phyloP scores from a whole-genome alignment of 2,113 vertebrate species.

The Ivindomyrus marchei region DNA sequence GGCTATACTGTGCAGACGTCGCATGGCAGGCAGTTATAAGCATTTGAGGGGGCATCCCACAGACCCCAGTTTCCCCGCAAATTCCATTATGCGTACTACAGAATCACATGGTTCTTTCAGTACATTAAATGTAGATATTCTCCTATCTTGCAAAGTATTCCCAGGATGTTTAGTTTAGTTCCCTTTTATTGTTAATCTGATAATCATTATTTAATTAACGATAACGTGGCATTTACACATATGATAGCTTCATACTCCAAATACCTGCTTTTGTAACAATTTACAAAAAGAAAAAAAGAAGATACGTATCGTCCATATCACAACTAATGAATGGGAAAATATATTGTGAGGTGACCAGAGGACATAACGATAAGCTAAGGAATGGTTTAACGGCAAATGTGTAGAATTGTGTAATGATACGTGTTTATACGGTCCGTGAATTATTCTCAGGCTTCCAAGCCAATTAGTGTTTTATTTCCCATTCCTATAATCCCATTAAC shows the following conservation, averaged over 20 bases:
- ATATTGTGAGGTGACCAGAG: neutral
- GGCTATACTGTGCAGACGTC: neutral
- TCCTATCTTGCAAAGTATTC: neutral
- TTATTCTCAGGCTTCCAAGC: conserved; percentile 1
- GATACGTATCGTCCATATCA: neutral
- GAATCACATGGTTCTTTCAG: neutral
- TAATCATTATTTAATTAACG: neutral
- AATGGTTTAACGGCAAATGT: neutral
- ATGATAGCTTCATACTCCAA: neutral
- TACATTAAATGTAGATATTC: neutral
- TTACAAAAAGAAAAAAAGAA: neutral
- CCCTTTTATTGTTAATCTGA: neutral
- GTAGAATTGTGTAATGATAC: conserved; percentile 6
- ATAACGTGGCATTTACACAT: neutral
- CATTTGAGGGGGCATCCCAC: neutral
- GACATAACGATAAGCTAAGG: neutral
- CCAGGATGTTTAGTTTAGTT: neutral
- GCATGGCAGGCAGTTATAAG: neutral
- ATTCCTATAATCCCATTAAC: conserved; percentile 17
- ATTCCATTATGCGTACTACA: neutral
- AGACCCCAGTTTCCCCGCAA: neutral
- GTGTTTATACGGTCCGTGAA: neutral
- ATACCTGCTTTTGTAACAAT: neutral
- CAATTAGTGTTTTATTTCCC: conserved; percentile 8
- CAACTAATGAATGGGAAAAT: neutral